Conservation (phyloP, 2,797 vertebrate genomes). For the Xiphorhynchus erythropygius region DNA sequence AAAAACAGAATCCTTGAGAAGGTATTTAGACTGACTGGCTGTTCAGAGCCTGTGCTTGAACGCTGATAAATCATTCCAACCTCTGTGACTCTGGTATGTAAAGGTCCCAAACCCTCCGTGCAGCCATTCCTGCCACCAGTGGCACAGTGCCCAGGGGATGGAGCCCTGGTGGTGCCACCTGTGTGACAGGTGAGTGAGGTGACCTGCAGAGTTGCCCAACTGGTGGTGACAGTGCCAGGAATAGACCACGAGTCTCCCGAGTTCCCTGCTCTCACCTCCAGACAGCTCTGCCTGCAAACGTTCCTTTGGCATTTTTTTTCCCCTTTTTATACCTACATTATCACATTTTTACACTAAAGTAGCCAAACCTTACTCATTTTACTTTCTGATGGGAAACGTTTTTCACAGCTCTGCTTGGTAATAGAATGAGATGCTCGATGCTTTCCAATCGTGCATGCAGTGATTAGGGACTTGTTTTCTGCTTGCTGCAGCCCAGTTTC, state of each 20-base stretch:
- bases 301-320: neutral
- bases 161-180: accelerated
- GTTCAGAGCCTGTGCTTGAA: neutral
- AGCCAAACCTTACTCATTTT: neutral
- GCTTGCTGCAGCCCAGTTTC: neutral
- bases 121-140: accelerated
- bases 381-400: neutral
- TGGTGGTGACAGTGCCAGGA: neutral
- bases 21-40: neutral
- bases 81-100: neutral
- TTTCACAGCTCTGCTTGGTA: neutral
- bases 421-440: neutral
- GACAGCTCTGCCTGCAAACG: neutral
- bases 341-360: neutral
- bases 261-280: neutral
- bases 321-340: neutral
- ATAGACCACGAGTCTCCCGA: neutral
- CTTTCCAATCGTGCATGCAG: neutral
- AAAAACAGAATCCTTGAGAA: neutral
- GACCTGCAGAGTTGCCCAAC: neutral
- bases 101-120: neutral
- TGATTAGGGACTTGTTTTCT: neutral
- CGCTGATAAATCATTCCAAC: neutral
- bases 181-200: neutral
- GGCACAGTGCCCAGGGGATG: accelerated